Percentiles rank a stretch among this genome's conserved stretches.
phyloP scores from a whole-genome alignment of 2,113 vertebrate genomes.

The Merops nubicus region DNA sequence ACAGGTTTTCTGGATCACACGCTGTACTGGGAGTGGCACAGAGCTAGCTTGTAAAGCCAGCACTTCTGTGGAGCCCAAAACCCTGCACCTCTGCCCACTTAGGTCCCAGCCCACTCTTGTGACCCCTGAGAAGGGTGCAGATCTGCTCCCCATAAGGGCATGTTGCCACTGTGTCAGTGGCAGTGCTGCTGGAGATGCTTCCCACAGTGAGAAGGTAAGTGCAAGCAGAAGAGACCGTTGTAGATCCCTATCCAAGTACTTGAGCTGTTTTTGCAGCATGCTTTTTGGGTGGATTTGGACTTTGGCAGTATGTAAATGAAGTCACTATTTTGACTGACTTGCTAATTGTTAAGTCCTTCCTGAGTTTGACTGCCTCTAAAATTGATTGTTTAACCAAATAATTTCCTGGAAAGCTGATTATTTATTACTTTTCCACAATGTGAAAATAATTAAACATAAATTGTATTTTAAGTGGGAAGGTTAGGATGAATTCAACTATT shows the following conservation, averaged over 20 bases:
- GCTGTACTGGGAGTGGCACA: neutral
- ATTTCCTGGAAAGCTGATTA: neutral
- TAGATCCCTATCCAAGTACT: neutral
- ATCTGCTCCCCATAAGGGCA: neutral
- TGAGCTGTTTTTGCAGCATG: neutral
- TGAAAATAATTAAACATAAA: neutral
- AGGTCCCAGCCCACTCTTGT: neutral
- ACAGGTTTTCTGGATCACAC: neutral
- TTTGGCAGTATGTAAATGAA: neutral
- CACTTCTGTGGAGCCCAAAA: accelerated
- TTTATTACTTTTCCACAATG: neutral
- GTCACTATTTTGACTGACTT: neutral
- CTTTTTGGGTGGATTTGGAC: neutral
- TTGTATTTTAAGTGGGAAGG: neutral
- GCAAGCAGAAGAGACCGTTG: neutral
- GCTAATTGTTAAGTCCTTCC: neutral
- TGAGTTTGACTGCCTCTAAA: neutral
- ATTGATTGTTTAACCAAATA: neutral
- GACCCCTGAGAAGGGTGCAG: neutral
- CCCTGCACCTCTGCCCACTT: neutral
- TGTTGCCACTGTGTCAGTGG: neutral
- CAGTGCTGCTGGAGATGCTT: neutral
- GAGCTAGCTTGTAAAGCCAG: neutral
- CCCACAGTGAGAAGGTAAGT: neutral
- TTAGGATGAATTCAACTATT: neutral